Conservation (phyloP, 2,888 invertebrate species). For the Plebejus anna region DNA sequence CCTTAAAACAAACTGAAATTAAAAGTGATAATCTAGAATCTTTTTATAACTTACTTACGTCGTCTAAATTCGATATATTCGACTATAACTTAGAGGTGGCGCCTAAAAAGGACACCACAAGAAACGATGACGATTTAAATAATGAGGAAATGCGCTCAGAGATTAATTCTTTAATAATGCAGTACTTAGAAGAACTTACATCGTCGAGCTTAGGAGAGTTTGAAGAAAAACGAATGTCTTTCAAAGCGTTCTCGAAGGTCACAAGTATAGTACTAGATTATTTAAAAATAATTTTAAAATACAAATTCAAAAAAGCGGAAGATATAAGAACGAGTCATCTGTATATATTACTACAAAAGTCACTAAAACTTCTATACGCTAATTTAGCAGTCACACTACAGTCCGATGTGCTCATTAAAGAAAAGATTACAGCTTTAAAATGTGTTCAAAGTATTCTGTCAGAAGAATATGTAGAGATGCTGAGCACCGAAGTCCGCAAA, state of each 20-base stretch:
- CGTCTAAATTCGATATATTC: conserved; percentile 42
- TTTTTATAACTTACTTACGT: neutral
- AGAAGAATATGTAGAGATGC: conserved; percentile 46
- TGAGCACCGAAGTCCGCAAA: conserved; percentile 48
- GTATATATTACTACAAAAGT: conserved; percentile 44
- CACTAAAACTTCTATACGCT: conserved; percentile 47
- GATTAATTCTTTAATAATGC: conserved; percentile 44
- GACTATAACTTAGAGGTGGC: conserved; percentile 47
- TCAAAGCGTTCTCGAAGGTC: conserved; percentile 48
- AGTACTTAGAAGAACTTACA: conserved; percentile 45
- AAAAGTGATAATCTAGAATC: neutral
- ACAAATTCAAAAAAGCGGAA: conserved; percentile 43
- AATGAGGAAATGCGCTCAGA: conserved; percentile 41
- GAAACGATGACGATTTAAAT: conserved; percentile 29
- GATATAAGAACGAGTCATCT: conserved; percentile 44
- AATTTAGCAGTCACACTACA: conserved; percentile 46
- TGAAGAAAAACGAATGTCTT: conserved; percentile 41
- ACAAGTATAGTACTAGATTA: conserved; percentile 48
- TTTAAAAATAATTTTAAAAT: conserved; percentile 50
- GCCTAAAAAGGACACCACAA: conserved; percentile 19
- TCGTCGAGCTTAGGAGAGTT: conserved; percentile 38
- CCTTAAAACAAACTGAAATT: neutral
- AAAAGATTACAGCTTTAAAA: conserved; percentile 51
- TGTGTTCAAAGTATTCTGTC: conserved; percentile 48
- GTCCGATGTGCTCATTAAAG: conserved; percentile 45